These are phyloP conservation scores for Enoplosus armatus DNA, from an alignment of 2,797 vertebrate genomes.

Conservation along the genomic window DNA sequence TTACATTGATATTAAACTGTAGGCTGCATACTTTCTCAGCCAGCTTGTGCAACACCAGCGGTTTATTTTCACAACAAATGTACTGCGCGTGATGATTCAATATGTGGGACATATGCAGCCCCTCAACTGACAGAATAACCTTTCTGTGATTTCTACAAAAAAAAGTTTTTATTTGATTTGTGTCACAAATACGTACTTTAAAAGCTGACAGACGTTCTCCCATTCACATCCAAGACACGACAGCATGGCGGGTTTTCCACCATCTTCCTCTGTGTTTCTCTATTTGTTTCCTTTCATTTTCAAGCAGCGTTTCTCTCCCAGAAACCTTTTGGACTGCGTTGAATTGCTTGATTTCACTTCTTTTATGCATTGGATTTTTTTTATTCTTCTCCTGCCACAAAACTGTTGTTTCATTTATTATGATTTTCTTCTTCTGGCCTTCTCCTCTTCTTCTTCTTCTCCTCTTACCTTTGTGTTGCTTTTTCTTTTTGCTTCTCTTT, in stretches of 20 bases:
- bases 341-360: constrained; percentile 70
- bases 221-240: constrained; percentile 70
- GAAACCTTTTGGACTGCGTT: constrained; percentile 76
- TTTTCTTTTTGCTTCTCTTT: constrained; percentile 92
- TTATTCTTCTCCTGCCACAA: constrained; percentile 51
- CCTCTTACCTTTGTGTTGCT: constrained; percentile 91
- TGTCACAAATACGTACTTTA: background rate
- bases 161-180: background rate
- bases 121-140: too few relatives aligned
- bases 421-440: constrained; percentile 80
- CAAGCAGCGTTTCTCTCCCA: constrained; percentile 25
- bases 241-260: constrained; percentile 73
- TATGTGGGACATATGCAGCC: too few relatives aligned
- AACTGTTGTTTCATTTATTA: constrained; percentile 67
- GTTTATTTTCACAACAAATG: background rate
- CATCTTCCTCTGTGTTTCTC: constrained; percentile 80
- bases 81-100: background rate
- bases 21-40: background rate
- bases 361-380: constrained; percentile 54
- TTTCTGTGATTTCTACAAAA: too few relatives aligned
- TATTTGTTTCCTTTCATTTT: constrained; percentile 79
- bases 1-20: background rate
- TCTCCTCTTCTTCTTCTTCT: constrained; percentile 86
- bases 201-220: constrained; percentile 62
- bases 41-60: background rate